These are phyloP conservation scores for Tyrophagus putrescentiae DNA, from an alignment of 1,140 invertebrate species.

Conservation along the genomic window DNA sequence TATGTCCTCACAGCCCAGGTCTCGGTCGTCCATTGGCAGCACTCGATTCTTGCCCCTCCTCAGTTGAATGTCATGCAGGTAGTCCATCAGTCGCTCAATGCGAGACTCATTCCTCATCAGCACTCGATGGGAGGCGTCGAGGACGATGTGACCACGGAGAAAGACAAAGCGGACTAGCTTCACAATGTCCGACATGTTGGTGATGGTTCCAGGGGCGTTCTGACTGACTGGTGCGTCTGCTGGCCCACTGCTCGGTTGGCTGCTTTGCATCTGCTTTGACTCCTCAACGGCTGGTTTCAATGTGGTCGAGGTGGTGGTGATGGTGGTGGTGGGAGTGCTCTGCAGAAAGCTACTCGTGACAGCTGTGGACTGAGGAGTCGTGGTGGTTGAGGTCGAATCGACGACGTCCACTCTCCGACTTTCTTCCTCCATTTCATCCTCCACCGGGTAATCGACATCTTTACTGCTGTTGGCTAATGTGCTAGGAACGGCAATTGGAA, in stretches of 20 bases:
- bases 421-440: neutral
- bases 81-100: conserved; percentile 12
- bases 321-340: too few relatives aligned
- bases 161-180: conserved; percentile 14
- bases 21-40: conserved; percentile 17
- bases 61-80: conserved; percentile 19
- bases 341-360: too few relatives aligned
- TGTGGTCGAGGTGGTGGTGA: neutral
- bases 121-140: conserved; percentile 18
- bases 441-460: neutral
- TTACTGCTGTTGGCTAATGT: neutral
- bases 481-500: too few relatives aligned
- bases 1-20: conserved; percentile 21
- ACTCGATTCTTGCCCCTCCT: conserved; percentile 4
- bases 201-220: neutral
- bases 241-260: neutral
- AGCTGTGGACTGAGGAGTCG: too few relatives aligned
- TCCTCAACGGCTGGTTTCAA: neutral
- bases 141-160: conserved; percentile 20
- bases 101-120: conserved; percentile 13
- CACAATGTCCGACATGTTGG: conserved; percentile 6
- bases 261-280: too few relatives aligned
- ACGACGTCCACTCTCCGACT: too few relatives aligned
- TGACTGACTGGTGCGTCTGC: neutral
- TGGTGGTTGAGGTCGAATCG: too few relatives aligned